These are phyloP conservation scores for Zygogramma bicolorata DNA, from an alignment of 2,888 invertebrate genomes.

Conservation along the genomic window DNA sequence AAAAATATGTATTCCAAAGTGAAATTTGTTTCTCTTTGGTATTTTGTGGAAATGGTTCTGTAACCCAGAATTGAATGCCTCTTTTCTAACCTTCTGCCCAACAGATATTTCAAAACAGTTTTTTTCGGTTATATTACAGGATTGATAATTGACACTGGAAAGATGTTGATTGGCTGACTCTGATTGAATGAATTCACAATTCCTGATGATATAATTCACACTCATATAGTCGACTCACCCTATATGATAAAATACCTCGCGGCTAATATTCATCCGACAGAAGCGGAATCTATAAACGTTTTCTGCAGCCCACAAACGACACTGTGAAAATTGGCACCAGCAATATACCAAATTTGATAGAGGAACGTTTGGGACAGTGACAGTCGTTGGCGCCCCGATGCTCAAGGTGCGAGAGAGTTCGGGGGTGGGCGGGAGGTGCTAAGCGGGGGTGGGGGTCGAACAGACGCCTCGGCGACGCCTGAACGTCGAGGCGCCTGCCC, in stretches of 20 bases:
- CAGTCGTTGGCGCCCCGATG: constrained; percentile 50
- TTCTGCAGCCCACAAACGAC: neutral
- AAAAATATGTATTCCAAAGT: too few relatives aligned
- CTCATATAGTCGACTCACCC: neutral
- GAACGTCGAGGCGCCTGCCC: constrained; percentile 65
- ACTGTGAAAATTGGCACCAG: neutral
- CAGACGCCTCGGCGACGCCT: constrained; percentile 64
- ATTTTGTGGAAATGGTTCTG: too few relatives aligned
- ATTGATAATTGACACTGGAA: too few relatives aligned
- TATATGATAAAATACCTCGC: neutral
- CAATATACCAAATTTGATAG: constrained; percentile 3
- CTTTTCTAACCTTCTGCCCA: too few relatives aligned
- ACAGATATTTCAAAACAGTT: too few relatives aligned
- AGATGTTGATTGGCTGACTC: too few relatives aligned
- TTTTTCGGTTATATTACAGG: too few relatives aligned
- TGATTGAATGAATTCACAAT: neutral
- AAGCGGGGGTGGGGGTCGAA: constrained; percentile 48
- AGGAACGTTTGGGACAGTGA: constrained; percentile 49
- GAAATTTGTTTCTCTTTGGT: too few relatives aligned
- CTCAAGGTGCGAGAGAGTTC: constrained; percentile 49
- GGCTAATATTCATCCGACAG: neutral
- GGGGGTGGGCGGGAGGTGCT: constrained; percentile 37
- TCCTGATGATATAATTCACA: too few relatives aligned
- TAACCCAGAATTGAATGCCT: too few relatives aligned
- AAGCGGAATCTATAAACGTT: neutral